A percentile compares a stretch with the other conserved stretches of the same genome.
Conservation (phyloP, 2,888 invertebrate genomes). For the Trilocha varians region DNA sequence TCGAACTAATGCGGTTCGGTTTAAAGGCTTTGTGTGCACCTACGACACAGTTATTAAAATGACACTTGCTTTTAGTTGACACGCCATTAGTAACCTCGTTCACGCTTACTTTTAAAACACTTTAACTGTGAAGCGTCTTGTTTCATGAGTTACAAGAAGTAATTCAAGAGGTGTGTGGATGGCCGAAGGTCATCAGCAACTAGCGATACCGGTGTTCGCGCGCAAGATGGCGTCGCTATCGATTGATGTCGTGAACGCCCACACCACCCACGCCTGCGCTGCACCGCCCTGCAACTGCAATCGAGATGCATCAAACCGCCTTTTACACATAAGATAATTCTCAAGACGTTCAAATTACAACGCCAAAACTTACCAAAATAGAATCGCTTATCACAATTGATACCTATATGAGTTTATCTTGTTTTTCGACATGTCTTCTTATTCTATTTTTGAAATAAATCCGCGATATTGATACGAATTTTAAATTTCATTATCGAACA, state of each 20-base stretch:
- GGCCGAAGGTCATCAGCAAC: constrained; percentile 24
- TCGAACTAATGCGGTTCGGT: constrained; percentile 55
- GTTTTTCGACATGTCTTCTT: no score
- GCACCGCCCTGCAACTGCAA: constrained; percentile 58
- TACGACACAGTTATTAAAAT: constrained; percentile 17
- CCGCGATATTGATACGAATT: no score
- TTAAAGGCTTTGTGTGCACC: constrained; percentile 38
- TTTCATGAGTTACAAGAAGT: neutral
- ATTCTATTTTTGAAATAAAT: no score
- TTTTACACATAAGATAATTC: constrained; percentile 14
- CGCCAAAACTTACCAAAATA: neutral
- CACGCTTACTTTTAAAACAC: constrained; percentile 7
- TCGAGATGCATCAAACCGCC: constrained; percentile 40
- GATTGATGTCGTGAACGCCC: constrained; percentile 59
- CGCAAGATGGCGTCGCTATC: constrained; percentile 67
- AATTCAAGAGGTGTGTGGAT: neutral
- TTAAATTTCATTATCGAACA: no score
- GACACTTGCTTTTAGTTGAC: no score
- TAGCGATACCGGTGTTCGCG: constrained; percentile 39
- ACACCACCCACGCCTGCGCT: constrained; percentile 62
- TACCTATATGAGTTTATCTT: neutral
- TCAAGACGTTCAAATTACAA: neutral
- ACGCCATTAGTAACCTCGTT: no score
- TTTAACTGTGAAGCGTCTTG: neutral
- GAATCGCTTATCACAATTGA: neutral